These are phyloP conservation scores for Urocynchramus pylzowi DNA, from an alignment of 2,113 vertebrate genomes.

Conservation along the genomic window DNA sequence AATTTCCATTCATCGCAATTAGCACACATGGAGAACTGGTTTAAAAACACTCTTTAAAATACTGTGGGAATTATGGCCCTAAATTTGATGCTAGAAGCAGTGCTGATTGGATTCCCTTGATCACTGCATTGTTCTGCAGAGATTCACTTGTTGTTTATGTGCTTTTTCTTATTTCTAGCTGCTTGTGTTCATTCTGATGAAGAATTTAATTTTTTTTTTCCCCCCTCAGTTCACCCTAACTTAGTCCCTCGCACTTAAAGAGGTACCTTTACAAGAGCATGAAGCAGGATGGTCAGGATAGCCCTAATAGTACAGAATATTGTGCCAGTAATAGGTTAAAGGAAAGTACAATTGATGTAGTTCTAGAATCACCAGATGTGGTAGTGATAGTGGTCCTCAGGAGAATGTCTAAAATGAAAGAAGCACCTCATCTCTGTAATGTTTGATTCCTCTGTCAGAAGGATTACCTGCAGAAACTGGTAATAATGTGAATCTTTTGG, in stretches of 20 bases:
- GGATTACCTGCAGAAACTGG: neutral
- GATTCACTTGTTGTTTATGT: neutral
- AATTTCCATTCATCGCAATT: neutral
- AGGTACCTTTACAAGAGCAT: neutral
- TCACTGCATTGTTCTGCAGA: neutral
- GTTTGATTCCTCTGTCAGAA: neutral
- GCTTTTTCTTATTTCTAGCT: neutral
- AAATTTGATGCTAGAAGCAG: neutral
- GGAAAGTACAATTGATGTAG: neutral
- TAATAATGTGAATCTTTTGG: neutral
- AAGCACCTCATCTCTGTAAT: neutral
- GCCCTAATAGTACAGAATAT: neutral
- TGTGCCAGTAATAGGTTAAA: neutral
- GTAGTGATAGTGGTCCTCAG: neutral
- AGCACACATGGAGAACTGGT: neutral
- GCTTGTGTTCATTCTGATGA: neutral
- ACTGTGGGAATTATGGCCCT: neutral
- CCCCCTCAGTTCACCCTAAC: neutral
- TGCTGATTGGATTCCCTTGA: neutral
- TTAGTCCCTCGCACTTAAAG: neutral
- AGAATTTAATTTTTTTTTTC: neutral
- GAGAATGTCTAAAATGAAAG: constrained; percentile 7
- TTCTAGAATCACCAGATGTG: neutral
- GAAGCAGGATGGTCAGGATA: neutral
- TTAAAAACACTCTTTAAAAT: neutral